These are phyloP conservation scores for Alectura lathami DNA, from an alignment of 2,113 vertebrate genomes.

Conservation along the genomic window DNA sequence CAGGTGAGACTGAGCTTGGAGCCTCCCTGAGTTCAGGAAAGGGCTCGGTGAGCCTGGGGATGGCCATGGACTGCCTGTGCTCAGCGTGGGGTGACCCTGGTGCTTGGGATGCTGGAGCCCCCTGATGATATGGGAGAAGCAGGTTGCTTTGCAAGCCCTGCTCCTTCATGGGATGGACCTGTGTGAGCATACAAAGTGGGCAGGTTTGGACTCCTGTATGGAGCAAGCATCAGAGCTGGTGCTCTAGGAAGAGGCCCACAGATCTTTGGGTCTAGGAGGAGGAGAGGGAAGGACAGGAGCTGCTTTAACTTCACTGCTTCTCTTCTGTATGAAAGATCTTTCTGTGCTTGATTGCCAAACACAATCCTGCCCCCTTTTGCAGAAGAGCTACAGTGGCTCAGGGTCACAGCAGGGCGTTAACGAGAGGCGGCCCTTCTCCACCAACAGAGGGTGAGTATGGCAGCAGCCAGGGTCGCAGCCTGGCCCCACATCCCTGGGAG, in stretches of 20 bases:
- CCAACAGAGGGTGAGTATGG: constrained; percentile 33
- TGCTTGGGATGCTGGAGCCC: not conserved
- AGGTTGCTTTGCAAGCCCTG: not conserved
- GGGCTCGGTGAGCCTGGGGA: not conserved
- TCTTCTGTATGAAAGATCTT: not conserved
- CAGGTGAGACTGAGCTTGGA: constrained; percentile 16
- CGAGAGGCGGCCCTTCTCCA: not conserved
- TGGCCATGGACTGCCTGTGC: not conserved
- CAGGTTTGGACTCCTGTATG: not conserved
- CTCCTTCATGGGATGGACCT: not conserved
- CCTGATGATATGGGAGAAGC: not conserved
- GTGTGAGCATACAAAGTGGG: not conserved
- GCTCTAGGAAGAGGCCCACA: not conserved
- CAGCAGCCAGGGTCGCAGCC: not conserved
- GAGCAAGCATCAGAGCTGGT: not conserved
- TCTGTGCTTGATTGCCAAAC: not conserved
- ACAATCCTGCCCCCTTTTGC: not conserved
- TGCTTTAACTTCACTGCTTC: not conserved
- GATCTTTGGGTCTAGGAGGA: not conserved
- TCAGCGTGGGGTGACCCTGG: not conserved
- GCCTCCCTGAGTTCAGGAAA: not conserved
- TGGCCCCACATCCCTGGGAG: not conserved
- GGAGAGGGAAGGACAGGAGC: not conserved
- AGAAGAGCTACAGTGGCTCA: constrained; percentile 43
- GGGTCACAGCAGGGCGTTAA: not conserved